phyloP scores from a whole-genome alignment of 2,797 vertebrate species.

The Peromyscus melanophrys region DNA sequence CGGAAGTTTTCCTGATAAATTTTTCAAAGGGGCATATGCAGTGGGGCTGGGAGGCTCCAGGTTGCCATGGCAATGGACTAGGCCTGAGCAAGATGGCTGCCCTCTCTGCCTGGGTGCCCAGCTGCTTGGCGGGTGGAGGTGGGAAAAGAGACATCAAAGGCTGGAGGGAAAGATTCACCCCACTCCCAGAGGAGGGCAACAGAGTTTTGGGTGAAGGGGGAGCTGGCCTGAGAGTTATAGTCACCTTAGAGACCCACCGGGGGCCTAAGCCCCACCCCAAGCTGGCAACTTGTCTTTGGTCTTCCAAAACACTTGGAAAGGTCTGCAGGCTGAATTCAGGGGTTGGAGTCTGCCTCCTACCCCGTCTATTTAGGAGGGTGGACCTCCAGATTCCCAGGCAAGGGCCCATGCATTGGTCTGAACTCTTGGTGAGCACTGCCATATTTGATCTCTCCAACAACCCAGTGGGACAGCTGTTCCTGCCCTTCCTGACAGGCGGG shows the following conservation, averaged over 20 bases:
- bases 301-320: not conserved
- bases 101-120: slow-evolving; percentile 14
- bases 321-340: not conserved
- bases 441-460: not conserved
- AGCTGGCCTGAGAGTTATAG: not conserved
- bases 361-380: not conserved
- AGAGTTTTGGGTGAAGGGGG: not conserved
- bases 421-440: no score
- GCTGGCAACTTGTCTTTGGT: not conserved
- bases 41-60: slow-evolving; percentile 70
- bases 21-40: slow-evolving; percentile 83
- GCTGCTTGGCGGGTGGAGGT: not conserved
- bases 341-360: not conserved
- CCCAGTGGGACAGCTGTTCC: not conserved
- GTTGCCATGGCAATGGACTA: slow-evolving; percentile 75
- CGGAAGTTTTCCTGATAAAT: slow-evolving; percentile 85
- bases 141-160: not conserved
- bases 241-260: not conserved
- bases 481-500: not conserved
- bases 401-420: not conserved
- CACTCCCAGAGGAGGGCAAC: not conserved
- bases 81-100: slow-evolving; percentile 68
- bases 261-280: not conserved
- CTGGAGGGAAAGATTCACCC: not conserved
- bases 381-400: not conserved